phyloP scores from a whole-genome alignment of 1,140 invertebrate species.

The Bombus soroeensis region DNA sequence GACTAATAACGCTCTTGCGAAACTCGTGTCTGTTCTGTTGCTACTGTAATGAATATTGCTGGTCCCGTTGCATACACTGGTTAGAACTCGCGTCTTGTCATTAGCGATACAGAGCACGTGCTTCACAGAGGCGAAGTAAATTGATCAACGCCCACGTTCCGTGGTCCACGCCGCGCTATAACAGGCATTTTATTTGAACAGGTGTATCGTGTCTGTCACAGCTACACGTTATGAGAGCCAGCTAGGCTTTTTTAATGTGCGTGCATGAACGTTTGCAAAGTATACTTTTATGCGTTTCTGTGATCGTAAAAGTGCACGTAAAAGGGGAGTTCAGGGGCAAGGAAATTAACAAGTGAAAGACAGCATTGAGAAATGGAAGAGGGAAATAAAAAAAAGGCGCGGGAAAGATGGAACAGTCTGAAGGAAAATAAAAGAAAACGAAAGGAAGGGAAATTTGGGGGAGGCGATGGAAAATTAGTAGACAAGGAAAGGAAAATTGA shows the following conservation, averaged over 20 bases:
- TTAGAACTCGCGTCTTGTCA: slow-evolving; percentile 2
- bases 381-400: not conserved
- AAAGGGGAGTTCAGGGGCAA: not conserved
- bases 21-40: not conserved
- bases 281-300: no score
- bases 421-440: not conserved
- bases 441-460: no score
- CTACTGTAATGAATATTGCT: not conserved
- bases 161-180: not conserved
- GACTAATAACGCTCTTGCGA: not conserved
- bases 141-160: not conserved
- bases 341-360: no score
- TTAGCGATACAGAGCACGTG: slow-evolving; percentile 11
- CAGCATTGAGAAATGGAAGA: not conserved
- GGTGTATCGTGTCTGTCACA: not conserved
- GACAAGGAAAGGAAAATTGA: no score
- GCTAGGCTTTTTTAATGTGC: not conserved
- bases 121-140: not conserved
- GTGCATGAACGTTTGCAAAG: not conserved
- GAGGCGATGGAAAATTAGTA: no score
- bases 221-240: not conserved
- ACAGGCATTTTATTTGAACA: slow-evolving; percentile 1
- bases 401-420: not conserved
- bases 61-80: not conserved
- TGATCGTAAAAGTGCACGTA: no score